phyloP scores from a whole-genome alignment of 2,888 invertebrate genomes.

The Agrochola macilenta region DNA sequence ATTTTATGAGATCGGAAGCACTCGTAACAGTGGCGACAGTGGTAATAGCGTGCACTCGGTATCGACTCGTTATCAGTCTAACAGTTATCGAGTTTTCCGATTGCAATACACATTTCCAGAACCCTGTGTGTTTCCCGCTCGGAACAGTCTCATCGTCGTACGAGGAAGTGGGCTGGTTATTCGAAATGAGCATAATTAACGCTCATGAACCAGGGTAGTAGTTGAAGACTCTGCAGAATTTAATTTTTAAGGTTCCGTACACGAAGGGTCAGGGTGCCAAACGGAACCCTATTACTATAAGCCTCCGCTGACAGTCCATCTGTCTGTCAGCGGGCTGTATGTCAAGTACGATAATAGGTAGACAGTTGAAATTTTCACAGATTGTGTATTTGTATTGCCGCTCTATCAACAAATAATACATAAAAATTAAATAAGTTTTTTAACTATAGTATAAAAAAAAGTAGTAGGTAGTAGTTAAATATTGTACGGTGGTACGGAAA shows the following conservation, averaged over 20 bases:
- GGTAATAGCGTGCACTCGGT: not conserved
- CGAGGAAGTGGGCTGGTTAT: slow-evolving; percentile 30
- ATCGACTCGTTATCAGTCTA: slow-evolving; percentile 45
- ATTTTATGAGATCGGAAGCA: slow-evolving; percentile 34
- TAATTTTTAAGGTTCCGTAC: not conserved
- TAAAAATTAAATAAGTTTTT: no score
- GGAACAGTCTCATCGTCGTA: slow-evolving; percentile 13
- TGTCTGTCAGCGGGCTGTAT: no score
- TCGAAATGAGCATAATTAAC: not conserved
- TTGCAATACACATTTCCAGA: slow-evolving; percentile 53
- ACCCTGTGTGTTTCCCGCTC: slow-evolving; percentile 45
- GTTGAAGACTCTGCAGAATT: slow-evolving; percentile 6
- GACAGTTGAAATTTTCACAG: no score
- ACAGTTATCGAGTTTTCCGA: slow-evolving; percentile 50
- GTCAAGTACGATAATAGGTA: no score
- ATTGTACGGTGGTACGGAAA: no score
- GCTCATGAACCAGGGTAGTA: slow-evolving; percentile 28
- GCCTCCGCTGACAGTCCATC: no score
- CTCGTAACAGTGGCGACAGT: not conserved
- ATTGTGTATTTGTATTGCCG: no score
- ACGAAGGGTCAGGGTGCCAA: no score
- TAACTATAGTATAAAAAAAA: no score
- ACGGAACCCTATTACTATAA: no score
- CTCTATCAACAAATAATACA: no score
- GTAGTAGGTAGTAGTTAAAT: no score